phyloP scores from a whole-genome alignment of 1,140 invertebrate species.

The Argopecten irradians region DNA sequence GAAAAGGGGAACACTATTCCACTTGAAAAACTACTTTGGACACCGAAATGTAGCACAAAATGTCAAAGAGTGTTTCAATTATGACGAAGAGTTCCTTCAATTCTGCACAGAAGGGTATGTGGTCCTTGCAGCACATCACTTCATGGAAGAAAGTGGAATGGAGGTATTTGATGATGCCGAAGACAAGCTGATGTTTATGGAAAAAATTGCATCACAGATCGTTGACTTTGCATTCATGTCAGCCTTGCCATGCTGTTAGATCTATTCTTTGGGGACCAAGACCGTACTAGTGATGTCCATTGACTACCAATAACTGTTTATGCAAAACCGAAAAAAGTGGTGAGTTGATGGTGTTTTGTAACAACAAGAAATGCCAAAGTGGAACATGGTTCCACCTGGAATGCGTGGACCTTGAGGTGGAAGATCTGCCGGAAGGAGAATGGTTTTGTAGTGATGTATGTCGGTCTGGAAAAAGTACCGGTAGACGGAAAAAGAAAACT shows the following conservation, averaged over 20 bases:
- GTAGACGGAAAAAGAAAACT: background rate
- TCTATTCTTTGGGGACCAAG: no score
- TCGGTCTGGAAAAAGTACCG: background rate
- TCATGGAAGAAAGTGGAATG: no score
- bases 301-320: background rate
- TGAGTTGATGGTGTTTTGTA: background rate
- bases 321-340: background rate
- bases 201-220: background rate
- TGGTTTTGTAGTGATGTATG: constrained; percentile 34
- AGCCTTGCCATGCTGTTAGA: background rate
- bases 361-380: constrained; percentile 20
- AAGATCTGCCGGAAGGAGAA: constrained; percentile 32
- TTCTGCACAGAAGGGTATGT: constrained; percentile 28
- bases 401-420: constrained; percentile 41
- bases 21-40: constrained; percentile 17
- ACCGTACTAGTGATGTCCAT: no score
- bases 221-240: background rate
- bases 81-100: background rate
- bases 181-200: background rate
- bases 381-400: constrained; percentile 42
- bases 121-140: background rate
- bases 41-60: constrained; percentile 26
- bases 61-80: constrained; percentile 13
- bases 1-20: constrained; percentile 9
- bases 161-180: background rate